Percentiles rank a stretch among this genome's conserved stretches.
Evolutionary conservation across 2,797 vertebrate species (phyloP).

Genomic region (Muscicapa comitata): DNA sequence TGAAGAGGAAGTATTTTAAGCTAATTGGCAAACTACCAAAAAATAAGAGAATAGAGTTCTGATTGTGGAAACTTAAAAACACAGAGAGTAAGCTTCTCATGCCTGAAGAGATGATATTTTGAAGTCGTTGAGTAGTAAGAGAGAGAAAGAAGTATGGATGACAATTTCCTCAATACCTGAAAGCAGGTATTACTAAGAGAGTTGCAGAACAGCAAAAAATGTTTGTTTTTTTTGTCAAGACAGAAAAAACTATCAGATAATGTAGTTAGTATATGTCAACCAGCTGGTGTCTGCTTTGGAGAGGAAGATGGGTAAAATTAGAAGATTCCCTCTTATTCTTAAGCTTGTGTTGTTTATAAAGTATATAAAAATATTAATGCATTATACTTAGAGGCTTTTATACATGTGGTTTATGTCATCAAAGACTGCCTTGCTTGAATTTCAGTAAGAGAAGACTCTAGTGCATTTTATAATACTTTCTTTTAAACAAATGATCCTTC

Average conservation of each 20-base stretch:
- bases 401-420: background rate
- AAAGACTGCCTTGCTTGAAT: background rate
- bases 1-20: background rate
- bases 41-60: background rate
- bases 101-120: background rate
- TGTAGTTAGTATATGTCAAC: background rate
- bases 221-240: accelerated
- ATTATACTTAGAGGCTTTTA: background rate
- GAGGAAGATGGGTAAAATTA: background rate
- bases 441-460: background rate
- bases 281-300: background rate
- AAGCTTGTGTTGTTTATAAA: background rate
- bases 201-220: background rate
- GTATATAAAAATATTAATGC: background rate
- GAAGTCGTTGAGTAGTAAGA: background rate
- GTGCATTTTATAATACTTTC: background rate
- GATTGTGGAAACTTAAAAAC: background rate
- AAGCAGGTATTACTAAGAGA: background rate
- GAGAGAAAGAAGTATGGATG: background rate
- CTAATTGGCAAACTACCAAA: background rate
- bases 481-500: background rate
- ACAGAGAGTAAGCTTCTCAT: background rate
- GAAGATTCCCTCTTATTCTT: background rate
- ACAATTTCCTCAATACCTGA: background rate
- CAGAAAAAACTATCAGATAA: background rate